These are phyloP conservation scores for Pseudococcus jackbeardsleyi DNA, from an alignment of 2,888 invertebrate species.

Conservation along the genomic window DNA sequence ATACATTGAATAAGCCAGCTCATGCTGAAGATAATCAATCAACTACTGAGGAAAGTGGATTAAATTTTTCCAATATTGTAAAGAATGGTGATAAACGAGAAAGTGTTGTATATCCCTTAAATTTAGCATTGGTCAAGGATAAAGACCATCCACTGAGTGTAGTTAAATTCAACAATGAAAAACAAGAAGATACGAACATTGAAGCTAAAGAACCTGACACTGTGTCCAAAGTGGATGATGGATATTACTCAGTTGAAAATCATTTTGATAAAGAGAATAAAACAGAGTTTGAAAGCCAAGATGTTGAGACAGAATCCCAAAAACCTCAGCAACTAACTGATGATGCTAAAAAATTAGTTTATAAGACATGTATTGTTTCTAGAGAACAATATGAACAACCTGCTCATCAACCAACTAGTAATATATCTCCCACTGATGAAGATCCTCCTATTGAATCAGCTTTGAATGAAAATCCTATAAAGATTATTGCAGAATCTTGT, in stretches of 20 bases:
- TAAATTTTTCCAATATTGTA: background rate
- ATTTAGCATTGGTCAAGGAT: conserved; percentile 56
- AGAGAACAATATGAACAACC: conserved; percentile 55
- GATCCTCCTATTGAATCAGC: background rate
- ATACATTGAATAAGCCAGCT: background rate
- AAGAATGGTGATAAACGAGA: conserved; percentile 23
- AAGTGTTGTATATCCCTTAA: conserved; percentile 37
- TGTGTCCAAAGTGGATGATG: conserved; percentile 51
- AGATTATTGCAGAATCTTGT: background rate
- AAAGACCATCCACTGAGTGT: background rate
- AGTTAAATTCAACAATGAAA: background rate
- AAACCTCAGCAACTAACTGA: background rate
- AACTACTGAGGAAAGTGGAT: background rate
- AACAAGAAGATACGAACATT: background rate
- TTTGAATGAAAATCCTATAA: background rate
- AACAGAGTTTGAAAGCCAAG: background rate
- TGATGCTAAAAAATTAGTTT: background rate
- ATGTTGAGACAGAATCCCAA: background rate
- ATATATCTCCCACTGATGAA: background rate
- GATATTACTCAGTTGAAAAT: conserved; percentile 57
- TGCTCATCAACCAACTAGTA: background rate
- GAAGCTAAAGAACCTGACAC: conserved; percentile 3
- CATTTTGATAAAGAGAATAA: conserved; percentile 45
- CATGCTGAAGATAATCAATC: background rate
- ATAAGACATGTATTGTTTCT: conserved; percentile 57